phyloP scores from a whole-genome alignment of 2,888 invertebrate genomes.

The Thereva nobilitata region DNA sequence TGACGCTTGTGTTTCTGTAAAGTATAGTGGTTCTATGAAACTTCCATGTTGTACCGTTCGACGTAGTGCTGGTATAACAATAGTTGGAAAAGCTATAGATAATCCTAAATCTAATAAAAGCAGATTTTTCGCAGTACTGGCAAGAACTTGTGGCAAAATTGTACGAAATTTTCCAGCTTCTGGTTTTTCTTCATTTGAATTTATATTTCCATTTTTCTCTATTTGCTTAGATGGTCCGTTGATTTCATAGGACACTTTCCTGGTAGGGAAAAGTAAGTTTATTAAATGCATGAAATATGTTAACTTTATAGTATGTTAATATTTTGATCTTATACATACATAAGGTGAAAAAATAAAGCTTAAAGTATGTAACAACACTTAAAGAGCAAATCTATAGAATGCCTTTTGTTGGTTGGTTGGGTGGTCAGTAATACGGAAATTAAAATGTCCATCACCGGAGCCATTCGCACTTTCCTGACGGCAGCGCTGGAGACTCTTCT shows the following conservation, averaged over 20 bases:
- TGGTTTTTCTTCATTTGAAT: constrained; percentile 25
- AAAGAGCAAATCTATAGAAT: no score
- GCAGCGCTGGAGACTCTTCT: no score
- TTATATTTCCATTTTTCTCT: neutral
- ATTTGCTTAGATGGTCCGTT: constrained; percentile 1
- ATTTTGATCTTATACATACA: no score
- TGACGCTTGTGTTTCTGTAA: constrained; percentile 62
- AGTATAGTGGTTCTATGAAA: constrained; percentile 57
- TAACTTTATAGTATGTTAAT: no score
- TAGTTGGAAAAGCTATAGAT: constrained; percentile 64
- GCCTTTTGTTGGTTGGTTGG: no score
- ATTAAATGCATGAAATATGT: no score
- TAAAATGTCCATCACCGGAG: no score
- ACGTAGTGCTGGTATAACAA: constrained; percentile 63
- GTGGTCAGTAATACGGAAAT: no score
- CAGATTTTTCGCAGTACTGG: constrained; percentile 63
- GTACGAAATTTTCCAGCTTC: constrained; percentile 42
- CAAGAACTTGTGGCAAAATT: constrained; percentile 56
- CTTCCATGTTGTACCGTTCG: constrained; percentile 53
- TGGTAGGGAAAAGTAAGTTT: neutral
- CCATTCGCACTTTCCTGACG: no score
- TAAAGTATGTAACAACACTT: no score
- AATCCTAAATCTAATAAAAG: constrained; percentile 63
- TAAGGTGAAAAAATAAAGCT: no score
- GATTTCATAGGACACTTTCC: constrained; percentile 12